Conservation (phyloP, 2,888 invertebrate genomes). For the Aspidiotus destructor region DNA sequence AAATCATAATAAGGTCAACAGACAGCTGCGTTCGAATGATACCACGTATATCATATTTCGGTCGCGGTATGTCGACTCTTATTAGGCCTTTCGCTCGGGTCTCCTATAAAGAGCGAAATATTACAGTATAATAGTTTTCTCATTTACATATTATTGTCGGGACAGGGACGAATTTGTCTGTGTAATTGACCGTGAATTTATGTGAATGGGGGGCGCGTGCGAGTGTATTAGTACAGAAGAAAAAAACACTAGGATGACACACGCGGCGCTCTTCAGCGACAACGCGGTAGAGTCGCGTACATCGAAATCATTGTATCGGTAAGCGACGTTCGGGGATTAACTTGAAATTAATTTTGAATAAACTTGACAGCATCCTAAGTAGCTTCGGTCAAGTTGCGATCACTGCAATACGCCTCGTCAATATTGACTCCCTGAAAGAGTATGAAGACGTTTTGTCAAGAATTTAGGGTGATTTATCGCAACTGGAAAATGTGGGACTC, state of each 20-base stretch:
- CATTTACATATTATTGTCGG: not conserved
- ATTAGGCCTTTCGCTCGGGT: not conserved
- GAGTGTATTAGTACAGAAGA: not conserved
- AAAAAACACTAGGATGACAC: not conserved
- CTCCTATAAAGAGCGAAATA: not conserved
- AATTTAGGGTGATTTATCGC: too few species aligned
- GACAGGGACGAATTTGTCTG: not conserved
- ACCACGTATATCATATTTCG: conserved; percentile 4
- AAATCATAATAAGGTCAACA: not conserved
- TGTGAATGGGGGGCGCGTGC: not conserved
- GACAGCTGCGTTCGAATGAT: not conserved
- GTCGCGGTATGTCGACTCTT: not conserved
- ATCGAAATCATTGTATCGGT: not conserved
- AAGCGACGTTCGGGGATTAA: not conserved
- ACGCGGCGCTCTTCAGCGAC: not conserved
- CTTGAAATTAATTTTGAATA: not conserved
- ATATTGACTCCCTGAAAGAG: too few species aligned
- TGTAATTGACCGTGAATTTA: not conserved
- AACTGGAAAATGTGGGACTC: too few species aligned
- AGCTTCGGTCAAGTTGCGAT: too few species aligned
- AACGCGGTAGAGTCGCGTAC: not conserved
- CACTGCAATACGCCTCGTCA: too few species aligned
- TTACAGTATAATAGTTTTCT: not conserved
- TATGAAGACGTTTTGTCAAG: too few species aligned
- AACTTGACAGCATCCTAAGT: too few species aligned